Evolutionary conservation across 2,113 vertebrate genomes (phyloP).

Genomic region (Eulemur macaco): DNA sequence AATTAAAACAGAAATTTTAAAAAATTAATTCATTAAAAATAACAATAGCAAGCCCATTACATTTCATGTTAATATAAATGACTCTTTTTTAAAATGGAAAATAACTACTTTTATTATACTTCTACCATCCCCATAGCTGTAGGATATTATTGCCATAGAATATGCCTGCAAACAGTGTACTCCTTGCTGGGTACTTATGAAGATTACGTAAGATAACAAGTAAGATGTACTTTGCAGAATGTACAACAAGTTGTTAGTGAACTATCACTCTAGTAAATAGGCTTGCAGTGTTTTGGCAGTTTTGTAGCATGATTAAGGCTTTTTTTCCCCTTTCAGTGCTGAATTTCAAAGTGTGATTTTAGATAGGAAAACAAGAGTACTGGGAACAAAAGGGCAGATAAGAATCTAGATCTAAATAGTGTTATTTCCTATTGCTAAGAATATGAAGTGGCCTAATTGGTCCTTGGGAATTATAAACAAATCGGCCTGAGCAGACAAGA

Average conservation of each 20-base stretch:
- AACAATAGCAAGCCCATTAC: background rate
- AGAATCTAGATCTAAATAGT: background rate
- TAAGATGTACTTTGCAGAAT: background rate
- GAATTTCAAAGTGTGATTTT: background rate
- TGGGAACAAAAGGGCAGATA: background rate
- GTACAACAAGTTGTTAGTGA: background rate
- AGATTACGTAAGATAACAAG: background rate
- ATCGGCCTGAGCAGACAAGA: background rate
- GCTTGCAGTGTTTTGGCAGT: background rate
- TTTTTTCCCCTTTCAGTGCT: background rate
- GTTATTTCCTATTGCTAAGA: background rate
- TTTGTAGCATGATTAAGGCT: background rate
- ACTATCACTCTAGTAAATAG: background rate
- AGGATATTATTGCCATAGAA: background rate
- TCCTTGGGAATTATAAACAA: background rate
- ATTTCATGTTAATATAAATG: background rate
- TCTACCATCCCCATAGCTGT: background rate
- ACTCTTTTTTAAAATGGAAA: background rate
- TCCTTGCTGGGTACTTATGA: background rate
- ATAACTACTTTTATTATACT: background rate
- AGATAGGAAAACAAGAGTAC: background rate
- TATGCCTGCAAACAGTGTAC: background rate
- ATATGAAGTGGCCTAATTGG: background rate
- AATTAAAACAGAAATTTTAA: background rate
- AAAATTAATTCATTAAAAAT: conserved; percentile 27